Conservation (phyloP, 2,113 vertebrate species). For the Clarias macrocephalus region DNA sequence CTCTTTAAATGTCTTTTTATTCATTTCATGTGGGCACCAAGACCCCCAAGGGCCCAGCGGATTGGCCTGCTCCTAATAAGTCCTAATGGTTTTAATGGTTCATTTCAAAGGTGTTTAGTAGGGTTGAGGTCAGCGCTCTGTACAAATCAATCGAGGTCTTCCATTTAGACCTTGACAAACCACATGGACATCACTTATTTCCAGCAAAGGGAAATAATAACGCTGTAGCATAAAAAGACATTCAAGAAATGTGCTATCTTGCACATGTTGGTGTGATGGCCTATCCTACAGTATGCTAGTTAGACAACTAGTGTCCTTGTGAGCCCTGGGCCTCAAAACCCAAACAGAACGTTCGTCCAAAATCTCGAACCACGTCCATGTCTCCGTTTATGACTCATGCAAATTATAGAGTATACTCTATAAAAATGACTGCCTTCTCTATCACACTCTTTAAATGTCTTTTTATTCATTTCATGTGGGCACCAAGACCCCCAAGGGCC, state of each 20-base stretch:
- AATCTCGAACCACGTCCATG: not conserved
- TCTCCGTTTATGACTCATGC: not conserved
- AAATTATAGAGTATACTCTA: not conserved
- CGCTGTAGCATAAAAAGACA: not conserved
- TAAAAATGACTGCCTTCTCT: not conserved
- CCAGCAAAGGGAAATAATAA: not conserved
- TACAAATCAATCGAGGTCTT: not conserved
- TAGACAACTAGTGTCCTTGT: not conserved
- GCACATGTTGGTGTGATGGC: not conserved
- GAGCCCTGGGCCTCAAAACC: not conserved
- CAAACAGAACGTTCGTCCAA: not conserved
- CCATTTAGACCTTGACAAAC: not conserved
- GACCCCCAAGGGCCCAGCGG: not conserved
- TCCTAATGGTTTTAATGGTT: constrained; percentile 19
- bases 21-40: not conserved
- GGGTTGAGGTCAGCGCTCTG: not conserved
- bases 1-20: not conserved
- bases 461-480: not conserved
- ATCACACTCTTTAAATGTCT: not conserved
- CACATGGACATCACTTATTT: not conserved
- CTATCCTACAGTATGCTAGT: not conserved
- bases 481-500: not conserved
- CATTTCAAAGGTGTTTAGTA: not conserved
- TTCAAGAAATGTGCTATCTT: too few species aligned
- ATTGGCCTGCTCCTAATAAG: constrained; percentile 15